Conservation (phyloP, 37 sponge, comb jelly and placozoan species). For the Diacarnus erythraeanus region DNA sequence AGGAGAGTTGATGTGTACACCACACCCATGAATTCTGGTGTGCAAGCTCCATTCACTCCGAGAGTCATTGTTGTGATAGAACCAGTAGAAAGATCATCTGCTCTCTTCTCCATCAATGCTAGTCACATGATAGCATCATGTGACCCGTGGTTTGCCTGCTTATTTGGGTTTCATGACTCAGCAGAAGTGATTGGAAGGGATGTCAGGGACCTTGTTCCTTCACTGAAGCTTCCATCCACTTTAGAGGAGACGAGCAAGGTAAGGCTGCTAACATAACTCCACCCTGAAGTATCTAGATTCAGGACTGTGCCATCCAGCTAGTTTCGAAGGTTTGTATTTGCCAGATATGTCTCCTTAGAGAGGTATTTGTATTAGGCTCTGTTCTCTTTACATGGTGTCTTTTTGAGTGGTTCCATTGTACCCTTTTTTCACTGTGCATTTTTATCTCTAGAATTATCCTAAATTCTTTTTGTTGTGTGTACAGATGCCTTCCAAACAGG, state of each 20-base stretch:
- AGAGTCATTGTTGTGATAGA: slow-evolving; percentile 87
- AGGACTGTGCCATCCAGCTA: too few species aligned
- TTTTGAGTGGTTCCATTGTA: too few species aligned
- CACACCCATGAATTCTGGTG: neutral
- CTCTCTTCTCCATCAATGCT: slow-evolving; percentile 53
- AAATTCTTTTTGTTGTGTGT: too few species aligned
- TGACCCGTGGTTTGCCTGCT: slow-evolving; percentile 72
- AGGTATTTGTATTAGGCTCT: neutral
- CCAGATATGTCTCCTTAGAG: too few species aligned
- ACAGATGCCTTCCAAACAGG: slow-evolving; percentile 34
- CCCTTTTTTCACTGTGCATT: too few species aligned
- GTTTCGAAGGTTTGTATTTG: too few species aligned
- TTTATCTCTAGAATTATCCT: too few species aligned
- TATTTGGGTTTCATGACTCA: slow-evolving; percentile 64
- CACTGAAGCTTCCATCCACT: slow-evolving; percentile 42
- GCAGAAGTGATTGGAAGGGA: slow-evolving; percentile 54
- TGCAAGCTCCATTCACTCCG: slow-evolving; percentile 1
- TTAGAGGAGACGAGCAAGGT: slow-evolving; percentile 20
- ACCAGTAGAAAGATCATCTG: slow-evolving; percentile 79
- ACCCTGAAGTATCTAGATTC: too few species aligned
- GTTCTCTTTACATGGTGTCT: neutral
- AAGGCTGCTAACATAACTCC: too few species aligned
- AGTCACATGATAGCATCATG: slow-evolving; percentile 42
- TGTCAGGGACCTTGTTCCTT: slow-evolving; percentile 69
- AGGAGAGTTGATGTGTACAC: slow-evolving; percentile 31